Evolutionary conservation across 2,113 vertebrate genomes (phyloP).

Genomic region (Tetrax tetrax): DNA sequence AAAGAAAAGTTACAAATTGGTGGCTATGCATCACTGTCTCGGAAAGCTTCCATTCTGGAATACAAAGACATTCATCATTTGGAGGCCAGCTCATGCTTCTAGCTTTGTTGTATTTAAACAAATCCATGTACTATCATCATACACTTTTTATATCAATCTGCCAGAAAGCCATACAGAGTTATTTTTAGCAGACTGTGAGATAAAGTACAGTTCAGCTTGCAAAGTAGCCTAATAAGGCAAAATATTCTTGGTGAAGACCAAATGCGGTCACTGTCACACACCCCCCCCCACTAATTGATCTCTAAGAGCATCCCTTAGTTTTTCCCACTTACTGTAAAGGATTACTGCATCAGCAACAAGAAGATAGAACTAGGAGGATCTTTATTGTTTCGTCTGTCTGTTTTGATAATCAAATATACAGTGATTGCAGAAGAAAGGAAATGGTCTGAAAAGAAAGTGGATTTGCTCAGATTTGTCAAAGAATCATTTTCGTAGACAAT

Average conservation of each 20-base stretch:
- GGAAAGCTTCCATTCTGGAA: constrained; percentile 37
- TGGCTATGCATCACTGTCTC: constrained; percentile 42
- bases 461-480: neutral
- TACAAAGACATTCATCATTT: constrained; percentile 24
- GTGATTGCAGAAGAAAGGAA: neutral
- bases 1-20: constrained; percentile 37
- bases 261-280: neutral
- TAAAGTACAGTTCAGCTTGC: constrained; percentile 39
- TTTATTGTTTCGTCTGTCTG: neutral
- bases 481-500: neutral
- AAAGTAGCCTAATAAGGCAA: constrained; percentile 60
- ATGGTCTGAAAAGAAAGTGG: neutral
- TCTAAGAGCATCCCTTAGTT: neutral
- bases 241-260: constrained; percentile 27
- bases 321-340: neutral
- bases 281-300: neutral
- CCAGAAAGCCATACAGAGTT: constrained; percentile 43
- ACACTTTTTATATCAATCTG: constrained; percentile 56
- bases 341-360: neutral
- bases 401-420: neutral
- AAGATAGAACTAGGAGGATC: neutral
- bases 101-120: constrained; percentile 61
- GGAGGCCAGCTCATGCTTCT: constrained; percentile 27
- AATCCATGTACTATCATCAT: constrained; percentile 7
- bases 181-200: constrained; percentile 36